Conservation (phyloP, 2,113 vertebrate genomes). For the Petaurus breviceps region DNA sequence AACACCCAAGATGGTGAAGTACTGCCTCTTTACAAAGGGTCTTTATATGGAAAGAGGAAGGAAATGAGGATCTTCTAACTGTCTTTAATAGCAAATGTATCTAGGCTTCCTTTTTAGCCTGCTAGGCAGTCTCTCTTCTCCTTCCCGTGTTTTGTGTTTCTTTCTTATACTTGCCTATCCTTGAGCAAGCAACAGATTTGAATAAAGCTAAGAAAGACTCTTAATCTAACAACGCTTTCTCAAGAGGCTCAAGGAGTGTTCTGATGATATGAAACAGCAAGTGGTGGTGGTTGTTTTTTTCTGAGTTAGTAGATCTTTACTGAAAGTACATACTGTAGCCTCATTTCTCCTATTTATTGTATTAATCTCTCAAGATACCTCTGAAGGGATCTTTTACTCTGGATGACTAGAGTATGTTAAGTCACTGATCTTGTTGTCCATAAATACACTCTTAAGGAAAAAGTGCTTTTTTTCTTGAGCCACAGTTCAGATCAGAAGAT, state of each 20-base stretch:
- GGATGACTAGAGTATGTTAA: neutral
- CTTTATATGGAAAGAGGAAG: fast-evolving
- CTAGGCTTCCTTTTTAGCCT: neutral
- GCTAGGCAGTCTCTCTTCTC: neutral
- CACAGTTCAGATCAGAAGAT: neutral
- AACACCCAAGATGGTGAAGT: neutral
- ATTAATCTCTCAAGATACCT: neutral
- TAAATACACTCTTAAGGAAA: neutral
- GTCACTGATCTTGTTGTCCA: neutral
- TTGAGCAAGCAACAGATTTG: neutral
- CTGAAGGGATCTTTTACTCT: neutral
- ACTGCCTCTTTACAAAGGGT: neutral
- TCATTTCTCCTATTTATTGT: neutral
- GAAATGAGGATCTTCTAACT: neutral
- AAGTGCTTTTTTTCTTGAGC: neutral
- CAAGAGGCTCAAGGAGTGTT: neutral
- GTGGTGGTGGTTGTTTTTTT: neutral
- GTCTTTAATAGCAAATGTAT: neutral
- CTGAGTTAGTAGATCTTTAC: neutral
- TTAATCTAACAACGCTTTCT: neutral
- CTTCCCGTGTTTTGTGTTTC: neutral
- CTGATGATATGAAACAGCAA: neutral
- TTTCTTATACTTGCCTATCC: neutral
- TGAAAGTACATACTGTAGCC: neutral
- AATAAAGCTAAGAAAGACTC: neutral